These are phyloP conservation scores for Albula glossodonta DNA, from an alignment of 2,113 vertebrate species.

Conservation along the genomic window DNA sequence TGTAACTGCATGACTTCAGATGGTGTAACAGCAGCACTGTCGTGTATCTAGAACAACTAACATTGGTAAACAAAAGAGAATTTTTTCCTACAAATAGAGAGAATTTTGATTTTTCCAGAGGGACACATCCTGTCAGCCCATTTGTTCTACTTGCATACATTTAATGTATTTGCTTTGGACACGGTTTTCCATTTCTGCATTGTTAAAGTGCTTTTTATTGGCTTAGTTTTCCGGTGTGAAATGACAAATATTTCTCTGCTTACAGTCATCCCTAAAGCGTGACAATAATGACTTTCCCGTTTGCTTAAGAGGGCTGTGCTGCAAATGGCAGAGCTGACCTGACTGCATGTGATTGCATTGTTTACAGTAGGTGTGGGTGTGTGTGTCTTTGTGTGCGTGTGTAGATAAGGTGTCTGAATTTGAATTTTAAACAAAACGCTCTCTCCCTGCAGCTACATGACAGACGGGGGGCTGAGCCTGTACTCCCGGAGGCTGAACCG, in stretches of 20 bases:
- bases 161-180: conserved; percentile 15
- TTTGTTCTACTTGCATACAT: not conserved
- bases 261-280: too few species aligned
- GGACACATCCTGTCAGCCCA: not conserved
- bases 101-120: not conserved
- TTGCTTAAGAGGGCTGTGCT: not conserved
- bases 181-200: not conserved
- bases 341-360: not conserved
- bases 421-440: not conserved
- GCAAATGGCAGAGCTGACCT: not conserved
- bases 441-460: conserved; percentile 83
- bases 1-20: not conserved
- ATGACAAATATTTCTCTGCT: not conserved
- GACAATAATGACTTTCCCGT: not conserved
- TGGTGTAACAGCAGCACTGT: not conserved
- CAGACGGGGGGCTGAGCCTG: conserved; percentile 89
- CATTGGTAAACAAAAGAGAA: not conserved
- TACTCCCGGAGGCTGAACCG: conserved; percentile 89
- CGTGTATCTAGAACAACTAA: not conserved
- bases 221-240: not conserved
- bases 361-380: not conserved
- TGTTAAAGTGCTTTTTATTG: conserved; percentile 1
- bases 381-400: not conserved
- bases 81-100: not conserved
- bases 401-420: not conserved